These are phyloP conservation scores for Pheosia tremula DNA, from an alignment of 2,888 invertebrate genomes.

Conservation along the genomic window DNA sequence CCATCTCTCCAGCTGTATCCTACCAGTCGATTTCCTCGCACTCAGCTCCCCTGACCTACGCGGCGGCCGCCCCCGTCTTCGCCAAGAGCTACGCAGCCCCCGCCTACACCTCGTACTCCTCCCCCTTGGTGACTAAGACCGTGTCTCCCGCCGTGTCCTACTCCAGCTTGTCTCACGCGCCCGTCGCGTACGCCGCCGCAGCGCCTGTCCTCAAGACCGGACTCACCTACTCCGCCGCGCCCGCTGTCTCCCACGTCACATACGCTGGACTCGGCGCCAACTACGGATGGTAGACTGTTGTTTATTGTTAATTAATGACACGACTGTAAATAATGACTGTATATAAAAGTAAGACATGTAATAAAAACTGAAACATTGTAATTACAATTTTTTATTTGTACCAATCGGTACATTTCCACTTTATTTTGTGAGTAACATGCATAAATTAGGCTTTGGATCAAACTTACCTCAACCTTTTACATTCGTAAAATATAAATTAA, in stretches of 20 bases:
- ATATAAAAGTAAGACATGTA: background rate
- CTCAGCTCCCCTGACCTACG: constrained; percentile 34
- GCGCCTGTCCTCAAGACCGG: constrained; percentile 59
- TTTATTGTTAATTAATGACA: constrained; percentile 4
- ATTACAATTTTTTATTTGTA: constrained; percentile 4
- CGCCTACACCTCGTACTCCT: constrained; percentile 62
- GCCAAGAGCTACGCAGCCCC: constrained; percentile 56
- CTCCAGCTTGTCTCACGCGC: constrained; percentile 58
- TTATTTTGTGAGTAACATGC: too few species aligned
- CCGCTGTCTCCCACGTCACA: constrained; percentile 86
- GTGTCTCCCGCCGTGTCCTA: constrained; percentile 53
- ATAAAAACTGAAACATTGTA: background rate
- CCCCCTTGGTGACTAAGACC: constrained; percentile 44
- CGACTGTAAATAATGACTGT: constrained; percentile 5
- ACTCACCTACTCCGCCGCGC: constrained; percentile 82
- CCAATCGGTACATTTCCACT: too few species aligned
- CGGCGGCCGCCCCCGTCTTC: constrained; percentile 36
- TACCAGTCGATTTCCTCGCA: constrained; percentile 29
- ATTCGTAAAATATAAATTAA: too few species aligned
- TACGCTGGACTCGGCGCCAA: constrained; percentile 85
- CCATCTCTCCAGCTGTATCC: constrained; percentile 45
- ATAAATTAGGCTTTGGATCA: too few species aligned
- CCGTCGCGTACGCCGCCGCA: constrained; percentile 51
- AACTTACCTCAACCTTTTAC: too few species aligned
- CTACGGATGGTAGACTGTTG: constrained; percentile 68